phyloP scores from a whole-genome alignment of 2,888 invertebrate genomes.

The Lampropteryx suffumata region DNA sequence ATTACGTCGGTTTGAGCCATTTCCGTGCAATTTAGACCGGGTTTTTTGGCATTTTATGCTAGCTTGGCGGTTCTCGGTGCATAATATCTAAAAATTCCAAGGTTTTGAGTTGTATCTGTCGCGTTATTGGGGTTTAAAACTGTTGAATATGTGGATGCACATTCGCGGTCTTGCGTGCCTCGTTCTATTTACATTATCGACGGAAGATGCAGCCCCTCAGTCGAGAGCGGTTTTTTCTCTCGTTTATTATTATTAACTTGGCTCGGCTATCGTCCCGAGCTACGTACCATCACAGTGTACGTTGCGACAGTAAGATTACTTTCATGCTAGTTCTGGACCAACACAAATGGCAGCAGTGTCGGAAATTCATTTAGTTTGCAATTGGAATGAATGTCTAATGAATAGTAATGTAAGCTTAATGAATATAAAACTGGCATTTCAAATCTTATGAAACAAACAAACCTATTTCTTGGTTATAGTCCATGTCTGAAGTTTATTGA shows the following conservation, averaged over 20 bases:
- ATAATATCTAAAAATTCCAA: conserved; percentile 20
- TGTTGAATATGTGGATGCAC: conserved; percentile 37
- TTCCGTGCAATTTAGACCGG: conserved; percentile 22
- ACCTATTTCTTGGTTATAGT: not conserved
- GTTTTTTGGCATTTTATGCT: conserved; percentile 38
- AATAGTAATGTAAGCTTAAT: conserved; percentile 11
- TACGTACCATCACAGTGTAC: conserved; percentile 31
- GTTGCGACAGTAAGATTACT: conserved; percentile 19
- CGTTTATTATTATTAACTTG: conserved; percentile 78
- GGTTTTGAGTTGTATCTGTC: conserved; percentile 10
- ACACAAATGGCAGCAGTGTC: not conserved
- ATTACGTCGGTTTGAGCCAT: conserved; percentile 26
- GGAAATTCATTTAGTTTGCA: conserved; percentile 13
- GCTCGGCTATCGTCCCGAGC: conserved; percentile 46
- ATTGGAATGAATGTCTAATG: conserved; percentile 12
- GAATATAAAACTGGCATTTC: conserved; percentile 11
- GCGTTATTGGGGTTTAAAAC: conserved; percentile 40
- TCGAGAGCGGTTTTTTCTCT: conserved; percentile 70
- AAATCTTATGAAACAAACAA: conserved; percentile 14
- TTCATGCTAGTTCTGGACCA: conserved; percentile 7
- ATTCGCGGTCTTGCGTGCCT: conserved; percentile 50
- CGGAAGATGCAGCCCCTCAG: conserved; percentile 75
- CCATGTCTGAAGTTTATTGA: too few species aligned
- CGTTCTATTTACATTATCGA: conserved; percentile 65
- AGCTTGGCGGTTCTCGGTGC: conserved; percentile 17